Evolutionary conservation across 2,113 vertebrate species (phyloP), one percentile per base, ranked within the genome.

Genomic region (Nymphicus hollandicus): DNA sequence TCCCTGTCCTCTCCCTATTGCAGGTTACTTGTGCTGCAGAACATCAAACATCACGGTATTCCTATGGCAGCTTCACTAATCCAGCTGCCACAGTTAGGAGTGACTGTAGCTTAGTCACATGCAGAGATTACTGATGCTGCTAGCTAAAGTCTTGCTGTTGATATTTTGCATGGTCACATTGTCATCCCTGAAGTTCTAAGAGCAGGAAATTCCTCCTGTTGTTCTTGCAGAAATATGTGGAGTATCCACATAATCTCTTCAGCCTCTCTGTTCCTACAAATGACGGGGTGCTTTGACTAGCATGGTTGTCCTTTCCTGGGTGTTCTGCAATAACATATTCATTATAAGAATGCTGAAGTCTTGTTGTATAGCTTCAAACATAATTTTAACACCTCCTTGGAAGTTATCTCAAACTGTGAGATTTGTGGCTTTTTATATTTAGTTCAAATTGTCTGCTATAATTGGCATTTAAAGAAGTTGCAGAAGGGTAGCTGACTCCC

Each of bases 11-110:
- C 37, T 63, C 31, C 18, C 7, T 55, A 6, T 22, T 15, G 3
- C 35, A 72, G 35, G 58, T 56, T 71, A n/a, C 35, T 35, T 8
- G 18, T 86, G 41, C 28, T 81, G 37, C 24, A 86, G 81, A 28
- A 29, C 0, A 0, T 72, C 33, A n/a, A 7, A 46, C 33, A 7
- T 9, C 0, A 0, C 31, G 5, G 20, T 55, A 20, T 86, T 86
- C 64, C 86, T 47, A 18, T 7, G 69, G 56, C 33, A 81, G 60
- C 43, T 18, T 91, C 1, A 1, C 29, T 81, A 66, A 81, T 58
- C 76, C 64, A 55, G 50, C 65, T 79, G 81, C 89, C 3, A 2
- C 29, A 7, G 20, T 63, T 52, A 22, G 27, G 39, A 64, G 64
- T 28, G 49, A 61, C 31, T 1, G 5, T 46, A 74, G 72, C 56